phyloP scores from a whole-genome alignment of 1,140 invertebrate genomes.

The Goniozus legneri region DNA sequence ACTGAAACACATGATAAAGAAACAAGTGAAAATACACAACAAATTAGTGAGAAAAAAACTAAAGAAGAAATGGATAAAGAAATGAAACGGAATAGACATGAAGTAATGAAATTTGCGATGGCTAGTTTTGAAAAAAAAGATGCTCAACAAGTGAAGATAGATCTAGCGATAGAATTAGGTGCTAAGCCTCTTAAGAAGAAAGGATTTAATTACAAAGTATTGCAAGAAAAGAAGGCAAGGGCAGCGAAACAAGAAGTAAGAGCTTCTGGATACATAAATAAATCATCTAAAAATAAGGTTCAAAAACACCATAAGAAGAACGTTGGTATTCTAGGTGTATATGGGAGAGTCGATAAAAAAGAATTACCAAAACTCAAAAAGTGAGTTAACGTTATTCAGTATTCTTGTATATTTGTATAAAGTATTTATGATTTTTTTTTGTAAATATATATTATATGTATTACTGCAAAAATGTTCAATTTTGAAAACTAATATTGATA shows the following conservation, averaged over 20 bases:
- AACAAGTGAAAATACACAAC: slow-evolving; percentile 18
- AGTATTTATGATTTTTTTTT: too few species aligned
- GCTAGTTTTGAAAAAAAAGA: slow-evolving; percentile 58
- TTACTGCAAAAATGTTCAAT: too few species aligned
- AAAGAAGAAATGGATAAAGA: slow-evolving; percentile 36
- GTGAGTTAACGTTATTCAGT: slow-evolving; percentile 9
- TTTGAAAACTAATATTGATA: too few species aligned
- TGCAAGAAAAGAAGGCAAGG: slow-evolving; percentile 45
- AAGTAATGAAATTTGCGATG: slow-evolving; percentile 66
- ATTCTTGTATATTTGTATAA: too few species aligned
- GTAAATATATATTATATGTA: too few species aligned
- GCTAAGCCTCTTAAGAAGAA: slow-evolving; percentile 61
- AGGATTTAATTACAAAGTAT: slow-evolving; percentile 59
- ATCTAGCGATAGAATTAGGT: slow-evolving; percentile 60
- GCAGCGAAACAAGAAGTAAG: slow-evolving; percentile 41
- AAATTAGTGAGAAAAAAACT: slow-evolving; percentile 6
- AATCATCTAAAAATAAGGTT: slow-evolving; percentile 28
- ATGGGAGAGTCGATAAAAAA: slow-evolving; percentile 40
- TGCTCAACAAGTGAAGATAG: slow-evolving; percentile 59
- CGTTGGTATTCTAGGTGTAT: slow-evolving; percentile 40
- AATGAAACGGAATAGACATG: slow-evolving; percentile 59
- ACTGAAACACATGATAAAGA: slow-evolving; percentile 12
- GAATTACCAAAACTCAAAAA: slow-evolving; percentile 14
- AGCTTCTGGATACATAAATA: slow-evolving; percentile 46
- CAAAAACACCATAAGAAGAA: slow-evolving; percentile 11